Percentiles rank a stretch among this genome's conserved stretches.
Evolutionary conservation across 1,140 invertebrate species (phyloP).

Genomic region (Drosophila arawakana): DNA sequence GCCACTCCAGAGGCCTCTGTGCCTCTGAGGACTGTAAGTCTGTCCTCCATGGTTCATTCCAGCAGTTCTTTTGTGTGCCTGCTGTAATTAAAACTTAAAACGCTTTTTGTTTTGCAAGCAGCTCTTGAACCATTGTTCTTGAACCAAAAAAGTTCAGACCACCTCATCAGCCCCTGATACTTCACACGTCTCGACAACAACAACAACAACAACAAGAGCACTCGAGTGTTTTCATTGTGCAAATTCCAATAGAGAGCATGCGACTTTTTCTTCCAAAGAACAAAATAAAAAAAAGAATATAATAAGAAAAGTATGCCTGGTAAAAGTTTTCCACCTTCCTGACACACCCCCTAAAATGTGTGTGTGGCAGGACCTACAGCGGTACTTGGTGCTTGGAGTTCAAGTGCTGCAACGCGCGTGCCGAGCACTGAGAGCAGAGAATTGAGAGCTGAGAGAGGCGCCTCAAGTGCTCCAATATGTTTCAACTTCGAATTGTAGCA

Average conservation of each 20-base stretch:
- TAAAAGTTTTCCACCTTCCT: conserved; percentile 45
- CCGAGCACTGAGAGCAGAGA: conserved; percentile 29
- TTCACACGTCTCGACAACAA: conserved; percentile 48
- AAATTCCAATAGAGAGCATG: conserved; percentile 80
- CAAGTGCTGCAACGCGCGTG: conserved; percentile 73
- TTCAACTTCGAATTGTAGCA: conserved; percentile 65
- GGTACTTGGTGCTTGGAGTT: conserved; percentile 56
- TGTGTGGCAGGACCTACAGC: conserved; percentile 41
- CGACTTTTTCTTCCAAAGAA: conserved; percentile 57
- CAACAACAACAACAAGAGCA: conserved; percentile 31
- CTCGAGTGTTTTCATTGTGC: conserved; percentile 77
- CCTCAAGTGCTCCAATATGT: conserved; percentile 76
- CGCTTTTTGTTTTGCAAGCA: conserved; percentile 82
- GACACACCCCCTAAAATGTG: background rate
- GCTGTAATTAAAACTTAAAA: conserved; percentile 81
- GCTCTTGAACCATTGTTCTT: conserved; percentile 78
- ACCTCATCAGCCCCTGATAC: conserved; percentile 43
- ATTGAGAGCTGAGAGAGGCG: conserved; percentile 6
- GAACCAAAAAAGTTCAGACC: conserved; percentile 66
- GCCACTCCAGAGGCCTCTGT: conserved; percentile 24
- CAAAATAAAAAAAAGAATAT: conserved; percentile 9
- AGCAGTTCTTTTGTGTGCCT: conserved; percentile 56
- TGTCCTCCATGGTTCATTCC: conserved; percentile 19
- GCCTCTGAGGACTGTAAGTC: conserved; percentile 2
- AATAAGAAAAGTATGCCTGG: conserved; percentile 21